Conservation (phyloP, 53 echinoderm and acorn worm species). For the Luidia sarsii region DNA sequence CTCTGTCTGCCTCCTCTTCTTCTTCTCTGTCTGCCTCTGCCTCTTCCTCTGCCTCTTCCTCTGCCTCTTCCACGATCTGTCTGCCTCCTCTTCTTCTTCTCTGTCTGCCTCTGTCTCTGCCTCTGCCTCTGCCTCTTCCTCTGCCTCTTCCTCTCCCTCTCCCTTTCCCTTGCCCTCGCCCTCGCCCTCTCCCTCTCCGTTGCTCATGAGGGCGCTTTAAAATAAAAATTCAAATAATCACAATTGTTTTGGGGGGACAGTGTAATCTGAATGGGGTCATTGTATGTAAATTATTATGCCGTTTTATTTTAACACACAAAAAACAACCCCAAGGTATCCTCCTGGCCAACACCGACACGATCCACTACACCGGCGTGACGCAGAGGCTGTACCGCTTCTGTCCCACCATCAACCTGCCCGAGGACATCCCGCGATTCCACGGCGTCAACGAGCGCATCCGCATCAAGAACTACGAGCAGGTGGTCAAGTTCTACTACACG, state of each 20-base stretch:
- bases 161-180: too few relatives aligned
- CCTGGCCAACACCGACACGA: conserved; percentile 91
- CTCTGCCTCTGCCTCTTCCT: too few relatives aligned
- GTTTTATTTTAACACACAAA: background rate
- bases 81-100: too few relatives aligned
- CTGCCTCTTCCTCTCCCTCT: too few relatives aligned
- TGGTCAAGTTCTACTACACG: conserved; percentile 81
- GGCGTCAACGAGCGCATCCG: conserved; percentile 92
- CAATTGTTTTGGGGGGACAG: background rate
- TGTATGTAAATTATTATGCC: background rate
- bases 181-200: too few relatives aligned
- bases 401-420: conserved; percentile 65
- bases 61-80: too few relatives aligned
- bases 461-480: conserved; percentile 68
- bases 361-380: conserved; percentile 69
- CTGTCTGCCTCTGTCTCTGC: too few relatives aligned
- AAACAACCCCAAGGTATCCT: conserved; percentile 79
- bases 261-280: background rate
- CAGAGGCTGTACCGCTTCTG: conserved; percentile 80
- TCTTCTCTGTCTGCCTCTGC: too few relatives aligned
- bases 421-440: conserved; percentile 79
- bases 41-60: too few relatives aligned
- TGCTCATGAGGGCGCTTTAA: too few relatives aligned
- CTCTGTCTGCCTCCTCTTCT: too few relatives aligned
- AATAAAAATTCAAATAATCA: background rate